Conservation (phyloP, 1,140 invertebrate genomes). For the Leptinotarsa texana region DNA sequence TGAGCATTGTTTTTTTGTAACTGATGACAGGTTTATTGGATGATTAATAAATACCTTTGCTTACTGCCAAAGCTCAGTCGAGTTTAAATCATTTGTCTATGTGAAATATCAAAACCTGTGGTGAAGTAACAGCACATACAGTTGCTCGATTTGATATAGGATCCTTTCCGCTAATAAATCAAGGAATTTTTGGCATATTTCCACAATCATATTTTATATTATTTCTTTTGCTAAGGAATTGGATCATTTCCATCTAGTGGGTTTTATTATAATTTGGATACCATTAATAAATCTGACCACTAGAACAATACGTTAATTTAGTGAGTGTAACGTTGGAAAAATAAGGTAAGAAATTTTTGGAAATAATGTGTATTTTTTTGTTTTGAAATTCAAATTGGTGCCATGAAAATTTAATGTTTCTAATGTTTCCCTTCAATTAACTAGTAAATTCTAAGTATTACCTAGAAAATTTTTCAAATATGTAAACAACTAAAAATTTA, state of each 20-base stretch:
- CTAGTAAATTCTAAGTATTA: no score
- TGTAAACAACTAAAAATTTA: no score
- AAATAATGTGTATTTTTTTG: no score
- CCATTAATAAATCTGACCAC: not conserved
- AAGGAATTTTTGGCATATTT: constrained; percentile 3
- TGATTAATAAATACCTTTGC: not conserved
- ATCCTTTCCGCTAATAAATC: not conserved
- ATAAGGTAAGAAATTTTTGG: no score
- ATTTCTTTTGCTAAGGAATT: not conserved
- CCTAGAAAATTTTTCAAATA: no score
- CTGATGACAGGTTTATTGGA: not conserved
- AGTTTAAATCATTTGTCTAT: not conserved
- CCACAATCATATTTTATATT: not conserved
- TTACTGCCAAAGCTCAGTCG: not conserved
- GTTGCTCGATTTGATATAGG: no score
- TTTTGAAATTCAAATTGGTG: no score
- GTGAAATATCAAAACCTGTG: not conserved
- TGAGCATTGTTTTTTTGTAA: not conserved
- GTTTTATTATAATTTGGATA: constrained; percentile 1
- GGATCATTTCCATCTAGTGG: not conserved
- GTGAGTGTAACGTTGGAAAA: no score
- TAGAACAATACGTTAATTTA: no score
- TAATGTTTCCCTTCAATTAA: no score
- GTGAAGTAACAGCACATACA: not conserved
- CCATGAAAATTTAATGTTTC: no score